Base-by-base conservation (phyloP, 2,113 vertebrate genomes). In the Urocitellus parryii region DNA sequence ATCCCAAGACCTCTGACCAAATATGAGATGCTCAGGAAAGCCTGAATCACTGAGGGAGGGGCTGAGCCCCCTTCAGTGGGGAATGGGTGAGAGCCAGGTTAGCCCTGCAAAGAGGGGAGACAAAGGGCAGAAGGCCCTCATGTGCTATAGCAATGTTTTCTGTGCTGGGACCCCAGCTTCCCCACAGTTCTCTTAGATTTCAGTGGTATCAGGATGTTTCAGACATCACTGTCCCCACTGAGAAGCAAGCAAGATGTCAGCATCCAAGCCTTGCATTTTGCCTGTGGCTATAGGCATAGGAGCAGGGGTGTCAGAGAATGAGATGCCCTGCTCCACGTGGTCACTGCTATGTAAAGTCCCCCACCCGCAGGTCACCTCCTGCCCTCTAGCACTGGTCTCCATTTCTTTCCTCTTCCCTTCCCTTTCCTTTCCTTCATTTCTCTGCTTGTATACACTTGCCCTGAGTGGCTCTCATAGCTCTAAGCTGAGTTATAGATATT, bases 1-100 rank as follows among this genome's bases (percentile, higher is more conserved):
- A 89, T 63, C 72, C 92, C 0, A 77, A 92, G 98, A 97, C 98
- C 97, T 97, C 95, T 97, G 97, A 93, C 95, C 96, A 81, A 97
- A 90, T 0, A 34, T 70, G 80, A 95, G 97, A 82, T 68, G 83
- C 86, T 96, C 96, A 48, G 96, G 94, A 96, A 97, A 98, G 96
- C 90, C 92, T 74, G 80, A 92, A 81, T 1, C 0, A 0, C 63
- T 32, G 39, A 90, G 63, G 92, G 82, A 92, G 77, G 95, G 84
- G 63, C 76, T 11, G 5, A 34, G 67, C 56, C 63, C 88, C 88
- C 3, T 10, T 82, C 20, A n/a, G 25, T 25, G 45, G 45, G 90
- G 42, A 78, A 63, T 14, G 37, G 93, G 51, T 34, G 68, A 92
- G 76, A 32, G n/a, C 1, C 0, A 70, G 77, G 79, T 96, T 87